Percentiles rank a stretch among this genome's conserved stretches.
Conservation (phyloP, 1,140 invertebrate genomes). For the Drosophila arawakana region DNA sequence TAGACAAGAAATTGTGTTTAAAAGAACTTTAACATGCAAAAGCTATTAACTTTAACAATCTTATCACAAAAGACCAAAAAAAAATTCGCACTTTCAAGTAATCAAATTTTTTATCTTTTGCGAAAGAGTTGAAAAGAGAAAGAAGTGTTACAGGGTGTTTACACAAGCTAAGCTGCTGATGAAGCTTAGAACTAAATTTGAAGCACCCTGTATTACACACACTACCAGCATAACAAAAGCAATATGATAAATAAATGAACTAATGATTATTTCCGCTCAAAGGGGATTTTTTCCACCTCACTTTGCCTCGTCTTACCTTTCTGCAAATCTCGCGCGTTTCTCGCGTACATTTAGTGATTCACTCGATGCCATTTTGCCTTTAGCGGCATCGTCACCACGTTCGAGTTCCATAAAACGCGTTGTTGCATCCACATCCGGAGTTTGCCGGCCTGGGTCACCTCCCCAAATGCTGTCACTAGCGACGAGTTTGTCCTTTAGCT, state of each 20-base stretch:
- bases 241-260: constrained; percentile 48
- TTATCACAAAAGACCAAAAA: background rate
- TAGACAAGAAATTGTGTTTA: background rate
- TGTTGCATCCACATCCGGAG: background rate
- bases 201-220: constrained; percentile 53
- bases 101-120: background rate
- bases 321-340: constrained; percentile 54
- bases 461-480: constrained; percentile 47
- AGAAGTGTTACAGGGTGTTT: background rate
- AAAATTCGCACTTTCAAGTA: background rate
- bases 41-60: background rate
- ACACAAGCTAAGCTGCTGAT: background rate
- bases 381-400: constrained; percentile 26
- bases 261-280: constrained; percentile 61
- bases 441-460: background rate
- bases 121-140: background rate
- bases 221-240: constrained; percentile 39
- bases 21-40: background rate
- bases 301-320: constrained; percentile 51
- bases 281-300: background rate
- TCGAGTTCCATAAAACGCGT: constrained; percentile 59
- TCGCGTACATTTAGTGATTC: constrained; percentile 51
- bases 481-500: constrained; percentile 43
- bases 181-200: background rate
- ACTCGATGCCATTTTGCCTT: constrained; percentile 47